A percentile compares a stretch with the other conserved stretches of the same genome.
These are phyloP conservation scores for Otus scops DNA, from an alignment of 2,797 vertebrate genomes.

Conservation along the genomic window DNA sequence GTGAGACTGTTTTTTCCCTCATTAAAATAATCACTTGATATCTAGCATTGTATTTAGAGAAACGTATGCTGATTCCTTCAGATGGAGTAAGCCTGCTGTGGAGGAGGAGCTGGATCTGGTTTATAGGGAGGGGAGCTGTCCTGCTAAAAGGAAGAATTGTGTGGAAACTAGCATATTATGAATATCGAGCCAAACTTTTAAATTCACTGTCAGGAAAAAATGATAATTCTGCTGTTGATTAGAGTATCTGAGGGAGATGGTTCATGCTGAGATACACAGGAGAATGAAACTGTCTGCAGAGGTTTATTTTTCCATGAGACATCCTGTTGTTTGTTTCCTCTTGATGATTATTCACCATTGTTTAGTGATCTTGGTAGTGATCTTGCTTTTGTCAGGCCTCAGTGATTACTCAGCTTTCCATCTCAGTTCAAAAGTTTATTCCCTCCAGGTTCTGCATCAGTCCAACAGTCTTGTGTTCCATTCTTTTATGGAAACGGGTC, in stretches of 20 bases:
- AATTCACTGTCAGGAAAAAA: background rate
- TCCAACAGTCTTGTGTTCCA: background rate
- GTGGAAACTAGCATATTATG: background rate
- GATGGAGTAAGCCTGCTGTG: background rate
- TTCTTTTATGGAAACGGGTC: background rate
- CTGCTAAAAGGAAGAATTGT: background rate
- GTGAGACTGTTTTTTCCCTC: background rate
- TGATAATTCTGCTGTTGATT: background rate
- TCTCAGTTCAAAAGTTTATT: slow-evolving; percentile 25
- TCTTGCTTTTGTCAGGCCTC: background rate
- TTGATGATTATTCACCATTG: background rate
- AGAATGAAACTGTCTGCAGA: background rate
- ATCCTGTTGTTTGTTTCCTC: background rate
- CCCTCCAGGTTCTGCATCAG: background rate
- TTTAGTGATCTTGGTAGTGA: background rate
- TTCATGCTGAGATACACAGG: background rate
- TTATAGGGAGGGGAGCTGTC: background rate
- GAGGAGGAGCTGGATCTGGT: background rate
- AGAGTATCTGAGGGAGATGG: background rate
- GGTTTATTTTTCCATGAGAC: background rate
- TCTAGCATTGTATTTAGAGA: background rate
- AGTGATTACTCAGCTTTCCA: background rate
- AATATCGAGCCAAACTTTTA: background rate
- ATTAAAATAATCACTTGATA: background rate
- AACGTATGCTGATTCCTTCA: background rate